These are phyloP conservation scores for Drosophila nannoptera DNA, from an alignment of 1,140 invertebrate species.

Conservation along the genomic window DNA sequence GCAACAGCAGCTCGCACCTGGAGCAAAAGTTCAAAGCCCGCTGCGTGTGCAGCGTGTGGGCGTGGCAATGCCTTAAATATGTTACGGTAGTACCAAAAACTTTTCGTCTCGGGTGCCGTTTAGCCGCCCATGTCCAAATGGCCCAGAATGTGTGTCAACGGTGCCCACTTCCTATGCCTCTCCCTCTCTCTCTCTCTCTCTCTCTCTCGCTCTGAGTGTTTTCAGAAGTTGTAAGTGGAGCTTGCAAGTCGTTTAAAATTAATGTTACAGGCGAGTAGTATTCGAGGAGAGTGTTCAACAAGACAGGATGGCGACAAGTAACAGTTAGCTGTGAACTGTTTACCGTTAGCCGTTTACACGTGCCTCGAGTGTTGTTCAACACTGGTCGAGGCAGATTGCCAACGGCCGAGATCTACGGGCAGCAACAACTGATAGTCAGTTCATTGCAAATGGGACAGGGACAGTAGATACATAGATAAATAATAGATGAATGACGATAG, in stretches of 20 bases:
- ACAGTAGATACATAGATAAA: no score
- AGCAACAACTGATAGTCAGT: not conserved
- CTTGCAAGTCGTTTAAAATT: slow-evolving; percentile 62
- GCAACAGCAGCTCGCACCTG: slow-evolving; percentile 32
- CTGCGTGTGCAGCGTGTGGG: slow-evolving; percentile 25
- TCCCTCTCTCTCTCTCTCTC: not conserved
- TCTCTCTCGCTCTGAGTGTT: not conserved
- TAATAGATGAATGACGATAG: no score
- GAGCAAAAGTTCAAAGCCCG: slow-evolving; percentile 10
- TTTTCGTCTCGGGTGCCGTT: slow-evolving; percentile 60
- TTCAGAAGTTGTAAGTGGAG: slow-evolving; percentile 11
- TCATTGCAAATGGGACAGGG: no score
- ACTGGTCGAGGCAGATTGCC: slow-evolving; percentile 1
- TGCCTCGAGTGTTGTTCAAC: slow-evolving; percentile 23
- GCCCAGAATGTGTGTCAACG: slow-evolving; percentile 55
- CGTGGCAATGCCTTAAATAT: slow-evolving; percentile 37
- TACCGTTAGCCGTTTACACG: slow-evolving; percentile 15
- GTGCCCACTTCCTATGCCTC: slow-evolving; percentile 17
- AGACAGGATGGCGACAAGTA: slow-evolving; percentile 39
- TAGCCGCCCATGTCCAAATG: slow-evolving; percentile 51
- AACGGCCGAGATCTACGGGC: not conserved
- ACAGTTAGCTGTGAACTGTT: slow-evolving; percentile 40
- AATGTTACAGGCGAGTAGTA: slow-evolving; percentile 38
- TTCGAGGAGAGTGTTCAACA: slow-evolving; percentile 35
- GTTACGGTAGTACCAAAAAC: slow-evolving; percentile 37